Conservation (phyloP, 2,797 vertebrate genomes). For the Sebastes diploproa region DNA sequence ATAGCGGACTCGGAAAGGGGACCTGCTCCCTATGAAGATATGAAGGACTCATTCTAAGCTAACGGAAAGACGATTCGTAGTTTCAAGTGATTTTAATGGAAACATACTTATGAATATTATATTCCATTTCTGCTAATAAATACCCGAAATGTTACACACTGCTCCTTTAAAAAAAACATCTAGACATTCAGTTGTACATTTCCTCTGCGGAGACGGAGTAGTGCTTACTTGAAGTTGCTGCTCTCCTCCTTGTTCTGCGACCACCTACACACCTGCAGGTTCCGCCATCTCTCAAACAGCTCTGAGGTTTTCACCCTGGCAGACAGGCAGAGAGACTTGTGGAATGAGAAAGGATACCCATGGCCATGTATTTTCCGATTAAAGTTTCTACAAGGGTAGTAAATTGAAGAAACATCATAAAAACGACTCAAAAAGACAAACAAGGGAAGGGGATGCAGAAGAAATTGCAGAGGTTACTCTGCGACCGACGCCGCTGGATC, state of each 20-base stretch:
- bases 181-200: not conserved
- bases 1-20: too few relatives aligned
- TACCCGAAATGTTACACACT: too few relatives aligned
- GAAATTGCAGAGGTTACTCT: not conserved
- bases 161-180: too few relatives aligned
- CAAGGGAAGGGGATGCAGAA: not conserved
- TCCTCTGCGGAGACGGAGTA: not conserved
- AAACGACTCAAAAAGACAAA: slow-evolving; percentile 2
- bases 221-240: slow-evolving; percentile 91
- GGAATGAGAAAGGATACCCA: slow-evolving; percentile 44
- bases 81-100: too few relatives aligned
- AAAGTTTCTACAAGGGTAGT: slow-evolving; percentile 40
- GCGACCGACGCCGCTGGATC: not conserved
- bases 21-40: too few relatives aligned
- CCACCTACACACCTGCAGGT: slow-evolving; percentile 96
- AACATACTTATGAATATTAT: too few relatives aligned
- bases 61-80: too few relatives aligned
- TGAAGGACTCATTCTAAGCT: too few relatives aligned
- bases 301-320: slow-evolving; percentile 96
- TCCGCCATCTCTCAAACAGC: slow-evolving; percentile 96
- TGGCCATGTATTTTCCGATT: slow-evolving; percentile 43
- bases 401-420: slow-evolving; percentile 37
- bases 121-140: too few relatives aligned
- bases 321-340: slow-evolving; percentile 60
- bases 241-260: slow-evolving; percentile 91